Evolutionary conservation across 2,797 vertebrate genomes (phyloP), one percentile per base, ranked within the genome.

Genomic region (Sus cebifrons): DNA sequence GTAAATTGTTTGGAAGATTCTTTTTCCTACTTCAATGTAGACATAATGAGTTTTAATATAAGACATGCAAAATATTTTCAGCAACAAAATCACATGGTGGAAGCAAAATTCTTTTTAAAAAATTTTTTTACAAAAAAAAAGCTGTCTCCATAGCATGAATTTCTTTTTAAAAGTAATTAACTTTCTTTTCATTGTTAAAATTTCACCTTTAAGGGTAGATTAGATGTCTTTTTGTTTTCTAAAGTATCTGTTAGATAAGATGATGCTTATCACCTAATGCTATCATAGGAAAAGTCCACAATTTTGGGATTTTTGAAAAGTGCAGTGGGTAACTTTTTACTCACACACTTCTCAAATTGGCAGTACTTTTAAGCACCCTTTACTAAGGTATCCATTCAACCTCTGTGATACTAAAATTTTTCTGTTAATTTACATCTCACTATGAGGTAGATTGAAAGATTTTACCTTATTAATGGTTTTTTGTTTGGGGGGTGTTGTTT

Each of bases 131-230:
- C 36, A 36, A 36, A 36, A 36, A 73, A 75, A 60, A 84, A 86
- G 16, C 62, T 91, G 21, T 86, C 14, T 74, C 29, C 16, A 15
- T 73, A 70, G 12, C 20, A 36, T 86, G 36, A 20, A 2, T 87
- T 87, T 60, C 15, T 94, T 88, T 92, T 74, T 68, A 20, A 71
- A 88, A 91, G 49, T 88, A 40, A 49, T 64, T 64, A 88, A 85
- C 23, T 79, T 90, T 65, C 29, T 79, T 2, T 89, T 74, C 60
- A 81, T 64, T 93, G 18, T 93, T 86, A 70, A 85, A 82, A 54
- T 58, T 60, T 90, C 16, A 89, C 5, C n/a, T 36, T 92, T 85
- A 36, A 40, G 23, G 12, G 9, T 74, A 54, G 40, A 75, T 90
- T 64, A 71, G 40, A 17, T 56, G 58, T 74, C 40, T 64, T 32